Evolutionary conservation across 2,797 vertebrate genomes (phyloP), one percentile per base, ranked within the genome.

Genomic region (Eulemur rubriventer): DNA sequence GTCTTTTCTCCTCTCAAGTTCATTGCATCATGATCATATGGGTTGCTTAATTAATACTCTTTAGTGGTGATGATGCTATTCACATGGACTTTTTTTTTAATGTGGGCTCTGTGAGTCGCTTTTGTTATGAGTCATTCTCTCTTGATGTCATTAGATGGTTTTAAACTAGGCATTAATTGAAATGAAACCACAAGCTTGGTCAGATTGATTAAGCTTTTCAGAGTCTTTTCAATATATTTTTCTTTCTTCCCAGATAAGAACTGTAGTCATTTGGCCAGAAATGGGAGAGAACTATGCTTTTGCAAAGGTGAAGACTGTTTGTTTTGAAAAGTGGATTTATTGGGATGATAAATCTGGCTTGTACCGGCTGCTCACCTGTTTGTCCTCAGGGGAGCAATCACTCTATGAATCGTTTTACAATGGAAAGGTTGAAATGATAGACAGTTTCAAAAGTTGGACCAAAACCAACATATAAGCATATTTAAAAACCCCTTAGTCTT

Each of bases 261-360:
- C 30, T 70, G 22, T 70, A 75, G 75, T 88, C 50, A 82, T 96
- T 95, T 94, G 52, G 65, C 52, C 59, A 76, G 92, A 96, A 92
- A 76, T 76, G 78, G 87, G 83, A 97, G 91, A 98, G 97, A 98
- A 93, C 82, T 65, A 78, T 94, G 95, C 83, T 97, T 98, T 98
- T 96, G 84, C 96, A 97, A 96, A 97, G 86, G 96, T 95, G 94
- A 98, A 98, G 95, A 69, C 92, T 97, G 92, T 97, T 98, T 98
- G 94, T 98, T 98, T 98, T 98, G 97, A 98, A 98, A 98, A 97
- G 96, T 87, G 96, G 97, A 98, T 98, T 98, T 98, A 98, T 97
- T 96, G 95, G 86, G 95, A 97, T 98, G 97, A 98, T 98, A 98
- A 98, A 98, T 97, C 95, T 94, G 12, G 75, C 87, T 95, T 78